Evolutionary conservation across 53 echinoderm and acorn worm genomes (phyloP).

Genomic region (Pentamera pediparva): DNA sequence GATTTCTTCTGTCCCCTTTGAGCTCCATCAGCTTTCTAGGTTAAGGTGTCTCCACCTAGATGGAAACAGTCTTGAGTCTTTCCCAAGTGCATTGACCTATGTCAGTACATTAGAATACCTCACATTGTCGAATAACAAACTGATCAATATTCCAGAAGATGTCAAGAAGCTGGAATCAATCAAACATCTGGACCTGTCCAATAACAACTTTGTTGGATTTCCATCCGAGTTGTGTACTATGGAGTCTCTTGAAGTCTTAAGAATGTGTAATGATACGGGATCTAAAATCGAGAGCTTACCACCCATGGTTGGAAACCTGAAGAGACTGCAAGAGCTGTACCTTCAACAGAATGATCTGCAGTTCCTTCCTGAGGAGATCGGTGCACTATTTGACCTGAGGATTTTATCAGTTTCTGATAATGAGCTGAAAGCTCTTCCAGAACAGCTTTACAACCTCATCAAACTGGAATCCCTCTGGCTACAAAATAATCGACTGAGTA

Average conservation of each 20-base stretch:
- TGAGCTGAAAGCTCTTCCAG: slow-evolving; percentile 54
- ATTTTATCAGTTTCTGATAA: slow-evolving; percentile 57
- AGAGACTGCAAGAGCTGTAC: slow-evolving; percentile 60
- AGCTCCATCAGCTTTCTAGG: slow-evolving; percentile 53
- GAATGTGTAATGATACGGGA: slow-evolving; percentile 64
- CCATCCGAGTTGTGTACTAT: slow-evolving; percentile 64
- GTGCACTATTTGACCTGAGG: slow-evolving; percentile 45
- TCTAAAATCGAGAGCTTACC: slow-evolving; percentile 54
- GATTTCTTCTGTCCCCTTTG: slow-evolving; percentile 44
- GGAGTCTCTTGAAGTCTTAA: slow-evolving; percentile 44
- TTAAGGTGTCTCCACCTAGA: slow-evolving; percentile 54
- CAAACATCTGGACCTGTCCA: slow-evolving; percentile 58
- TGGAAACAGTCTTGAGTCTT: slow-evolving; percentile 59
- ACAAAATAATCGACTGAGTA: slow-evolving; percentile 55
- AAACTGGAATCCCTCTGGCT: slow-evolving; percentile 57
- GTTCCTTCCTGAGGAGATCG: slow-evolving; percentile 51
- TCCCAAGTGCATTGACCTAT: slow-evolving; percentile 61
- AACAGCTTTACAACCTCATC: slow-evolving; percentile 54
- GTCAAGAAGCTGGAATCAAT: slow-evolving; percentile 56
- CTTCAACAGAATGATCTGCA: slow-evolving; percentile 66
- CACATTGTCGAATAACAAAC: slow-evolving; percentile 58
- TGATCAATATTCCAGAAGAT: slow-evolving; percentile 67
- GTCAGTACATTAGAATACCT: slow-evolving; percentile 55
- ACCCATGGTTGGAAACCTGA: slow-evolving; percentile 52
- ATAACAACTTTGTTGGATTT: slow-evolving; percentile 65